Conservation (phyloP, 1,140 invertebrate species). For the Aphelenchoides fujianensis region DNA sequence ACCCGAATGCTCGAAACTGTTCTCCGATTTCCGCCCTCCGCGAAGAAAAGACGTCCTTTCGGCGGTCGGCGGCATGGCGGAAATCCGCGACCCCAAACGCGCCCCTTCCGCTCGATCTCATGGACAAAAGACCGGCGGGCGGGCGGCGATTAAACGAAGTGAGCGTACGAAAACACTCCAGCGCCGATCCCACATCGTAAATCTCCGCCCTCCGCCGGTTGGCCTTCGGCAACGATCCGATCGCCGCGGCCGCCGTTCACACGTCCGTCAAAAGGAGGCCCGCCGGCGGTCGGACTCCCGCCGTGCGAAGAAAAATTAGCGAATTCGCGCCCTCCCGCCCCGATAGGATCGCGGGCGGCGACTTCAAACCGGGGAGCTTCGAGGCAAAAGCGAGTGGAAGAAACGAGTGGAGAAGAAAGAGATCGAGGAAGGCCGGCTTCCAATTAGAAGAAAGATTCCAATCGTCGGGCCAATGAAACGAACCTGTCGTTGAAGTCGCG, state of each 20-base stretch:
- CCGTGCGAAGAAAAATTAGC: not conserved
- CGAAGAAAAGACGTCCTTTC: not conserved
- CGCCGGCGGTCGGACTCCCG: not conserved
- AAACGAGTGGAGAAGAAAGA: not conserved
- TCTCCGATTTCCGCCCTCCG: too few species aligned
- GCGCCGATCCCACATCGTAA: not conserved
- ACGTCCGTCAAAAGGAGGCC: conserved; percentile 1
- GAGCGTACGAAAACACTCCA: not conserved
- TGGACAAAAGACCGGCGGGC: too few species aligned
- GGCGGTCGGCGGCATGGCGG: not conserved
- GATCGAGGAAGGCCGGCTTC: not conserved
- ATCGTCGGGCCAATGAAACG: too few species aligned
- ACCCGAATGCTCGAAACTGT: too few species aligned
- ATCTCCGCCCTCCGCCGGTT: too few species aligned
- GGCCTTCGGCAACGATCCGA: too few species aligned
- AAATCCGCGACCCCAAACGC: not conserved
- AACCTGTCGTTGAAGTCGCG: not conserved
- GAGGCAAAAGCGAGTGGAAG: not conserved
- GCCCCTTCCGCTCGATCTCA: not conserved
- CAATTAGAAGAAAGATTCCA: too few species aligned
- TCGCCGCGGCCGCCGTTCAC: not conserved
- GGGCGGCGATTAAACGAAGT: not conserved
- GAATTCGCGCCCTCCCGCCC: too few species aligned
- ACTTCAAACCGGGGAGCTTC: not conserved
- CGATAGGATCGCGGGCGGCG: not conserved